Base-by-base conservation (phyloP, 2,888 invertebrate species). In the Diplazon laetatorius region DNA sequence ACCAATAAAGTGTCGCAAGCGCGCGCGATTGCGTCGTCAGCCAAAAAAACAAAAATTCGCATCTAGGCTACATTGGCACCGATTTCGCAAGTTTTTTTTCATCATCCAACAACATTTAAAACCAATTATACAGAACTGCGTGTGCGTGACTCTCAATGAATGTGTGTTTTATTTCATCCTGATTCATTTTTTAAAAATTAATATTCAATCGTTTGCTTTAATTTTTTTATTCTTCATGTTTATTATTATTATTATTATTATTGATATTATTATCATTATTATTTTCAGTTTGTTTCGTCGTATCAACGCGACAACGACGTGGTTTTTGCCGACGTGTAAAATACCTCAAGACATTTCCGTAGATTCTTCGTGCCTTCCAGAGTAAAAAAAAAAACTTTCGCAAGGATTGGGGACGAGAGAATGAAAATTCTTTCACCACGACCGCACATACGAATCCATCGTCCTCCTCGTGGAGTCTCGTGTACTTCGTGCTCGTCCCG, bases 1-100 rank as follows among this genome's bases (percentile, higher is more conserved):
- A 78, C 70, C 74, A 75, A 66, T 75, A 75, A 78, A 74, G 74
- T 65, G 71, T 75, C 74, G 76, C 76, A 71, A 63, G 59, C 42
- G 73, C 78, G 63, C 37, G 50, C 30, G 30, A 2, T 2, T 6
- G 22, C 65, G 66, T 52, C 39, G 52, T 66, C 52, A 9, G 52
- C 52, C 60, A 14, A n/a, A 52, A 22, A 50, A 48, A 46, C 20
- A 10, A 42, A 55, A 39, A 10, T 20, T 10, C 30, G 35, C 69
- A 20, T 46, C 71, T 62, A 22, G 48, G 65, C 69, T 65, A 75
- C 30, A 30, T 75, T 78, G 78, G 78, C 82, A 76, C 80, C 80
- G 70, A 77, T 81, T 65, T 48, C 71, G 52, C 76, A 60, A 76
- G 59, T 69, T 76, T 70, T 22, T 20, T 76, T 70, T 22, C 20